Evolutionary conservation across 2,888 invertebrate genomes (phyloP), one percentile per base, ranked within the genome.

Genomic region (Orthosia gothica): DNA sequence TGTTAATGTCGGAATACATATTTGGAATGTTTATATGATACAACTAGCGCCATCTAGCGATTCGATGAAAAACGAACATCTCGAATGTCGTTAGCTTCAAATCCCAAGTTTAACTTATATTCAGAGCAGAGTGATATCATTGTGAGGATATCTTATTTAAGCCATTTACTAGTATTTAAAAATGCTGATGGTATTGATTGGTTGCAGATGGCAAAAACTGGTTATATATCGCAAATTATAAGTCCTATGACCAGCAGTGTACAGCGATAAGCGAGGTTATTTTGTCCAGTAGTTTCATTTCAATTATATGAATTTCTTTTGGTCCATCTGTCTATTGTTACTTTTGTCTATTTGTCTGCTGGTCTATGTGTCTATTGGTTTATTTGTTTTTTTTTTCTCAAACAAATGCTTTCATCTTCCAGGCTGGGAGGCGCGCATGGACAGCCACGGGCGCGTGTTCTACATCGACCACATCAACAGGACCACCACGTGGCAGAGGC

Each of bases 401-500:
- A 26, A 20, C 3, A 5, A n/a, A 4, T 40, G 0, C 3, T 2
- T 12, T 40, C 49, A 5, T 50, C 3, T 91, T 96, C 20, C 96
- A 97, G 99, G 99, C 45, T 99, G 99, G 99, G 99, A 99, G 95
- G 99, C 99, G 0, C 97, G 99, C 75, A 98, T 99, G 97, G 99
- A 99, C 93, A 99, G 98, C 87, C 99, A 99, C 92, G 99, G 99
- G 0, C 97, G 99, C 54, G 98, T 99, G 73, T 99, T 99, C 94
- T 99, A 99, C 95, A 99, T 99, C 76, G 99, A 99, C 95, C 99
- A 99, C 92, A 97, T 98, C n/a, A 99, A 99, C 89, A 97, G 99
- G 52, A 99, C 98, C 9, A 99, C 99, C 3, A 99, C 99, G 47
- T 99, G 99, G 99, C 98, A 98, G 90, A 97, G 99, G 77, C 99